Evolutionary conservation across 53 echinoderm and acorn worm species (phyloP).

Genomic region (Mesocentrotus franciscanus): DNA sequence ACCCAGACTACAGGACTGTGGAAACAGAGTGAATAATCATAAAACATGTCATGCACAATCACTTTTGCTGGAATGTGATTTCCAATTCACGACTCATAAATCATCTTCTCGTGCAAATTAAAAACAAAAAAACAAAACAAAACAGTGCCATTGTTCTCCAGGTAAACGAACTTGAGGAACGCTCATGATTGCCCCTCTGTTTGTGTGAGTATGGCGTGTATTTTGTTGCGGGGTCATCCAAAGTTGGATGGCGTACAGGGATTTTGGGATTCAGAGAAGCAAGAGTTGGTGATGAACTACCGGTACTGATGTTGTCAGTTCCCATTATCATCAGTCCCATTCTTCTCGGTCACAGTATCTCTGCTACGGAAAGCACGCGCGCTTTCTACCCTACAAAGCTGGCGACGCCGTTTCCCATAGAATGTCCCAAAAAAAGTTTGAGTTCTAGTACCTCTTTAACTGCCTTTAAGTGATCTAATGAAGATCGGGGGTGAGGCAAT

Average conservation of each 20-base stretch:
- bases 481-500: neutral
- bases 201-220: neutral
- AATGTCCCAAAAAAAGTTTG: neutral
- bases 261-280: neutral
- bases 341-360: slow-evolving; percentile 23
- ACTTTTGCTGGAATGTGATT: slow-evolving; percentile 15
- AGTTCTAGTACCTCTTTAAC: neutral
- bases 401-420: slow-evolving; percentile 17
- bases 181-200: neutral
- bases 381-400: slow-evolving; percentile 28
- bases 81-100: slow-evolving; percentile 15
- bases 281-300: slow-evolving; percentile 53
- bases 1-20: neutral
- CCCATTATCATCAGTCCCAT: slow-evolving; percentile 40
- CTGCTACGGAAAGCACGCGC: slow-evolving; percentile 30
- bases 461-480: neutral
- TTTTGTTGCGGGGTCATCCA: neutral
- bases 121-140: neutral
- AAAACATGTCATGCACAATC: slow-evolving; percentile 48
- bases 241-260: neutral
- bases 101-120: neutral
- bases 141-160: neutral
- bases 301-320: slow-evolving; percentile 19
- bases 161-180: slow-evolving; percentile 45
- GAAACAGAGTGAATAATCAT: slow-evolving; percentile 48